These are phyloP conservation scores for Corydoras maculifer DNA, from an alignment of 2,113 vertebrate genomes.

Conservation along the genomic window DNA sequence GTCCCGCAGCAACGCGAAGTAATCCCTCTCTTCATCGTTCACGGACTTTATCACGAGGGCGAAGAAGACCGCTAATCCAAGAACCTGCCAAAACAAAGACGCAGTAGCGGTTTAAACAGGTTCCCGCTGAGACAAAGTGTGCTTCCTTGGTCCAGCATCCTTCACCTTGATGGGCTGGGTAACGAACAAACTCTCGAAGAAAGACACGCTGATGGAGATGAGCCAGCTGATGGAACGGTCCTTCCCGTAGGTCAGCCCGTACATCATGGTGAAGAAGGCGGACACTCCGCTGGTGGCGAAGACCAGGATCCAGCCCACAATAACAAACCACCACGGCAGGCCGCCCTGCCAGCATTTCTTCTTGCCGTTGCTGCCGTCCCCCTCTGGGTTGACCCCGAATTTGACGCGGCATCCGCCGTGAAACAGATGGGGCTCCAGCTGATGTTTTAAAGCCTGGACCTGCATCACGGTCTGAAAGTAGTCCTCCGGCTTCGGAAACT, in stretches of 20 bases:
- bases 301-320: conserved; percentile 85
- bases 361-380: conserved; percentile 43
- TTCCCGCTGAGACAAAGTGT: not conserved
- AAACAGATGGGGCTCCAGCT: conserved; percentile 60
- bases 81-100: conserved; percentile 66
- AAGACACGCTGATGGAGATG: conserved; percentile 85
- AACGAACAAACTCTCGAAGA: conserved; percentile 88
- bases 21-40: conserved; percentile 79
- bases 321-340: conserved; percentile 89
- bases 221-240: conserved; percentile 87
- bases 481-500: conserved; percentile 68
- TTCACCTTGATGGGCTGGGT: conserved; percentile 91
- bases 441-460: conserved; percentile 75
- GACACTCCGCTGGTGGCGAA: conserved; percentile 74
- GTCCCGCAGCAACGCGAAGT: conserved; percentile 51
- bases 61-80: conserved; percentile 94
- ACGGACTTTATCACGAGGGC: conserved; percentile 84
- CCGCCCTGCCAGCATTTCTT: conserved; percentile 45
- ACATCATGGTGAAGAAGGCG: conserved; percentile 89
- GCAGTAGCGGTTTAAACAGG: not conserved
- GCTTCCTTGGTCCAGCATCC: not conserved
- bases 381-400: conserved; percentile 49
- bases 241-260: conserved; percentile 82
- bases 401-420: conserved; percentile 47
- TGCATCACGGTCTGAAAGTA: conserved; percentile 73